Percentiles rank a stretch among this genome's conserved stretches.
phyloP scores from a whole-genome alignment of 1,140 invertebrate genomes.

The Diachasma alloeum region DNA sequence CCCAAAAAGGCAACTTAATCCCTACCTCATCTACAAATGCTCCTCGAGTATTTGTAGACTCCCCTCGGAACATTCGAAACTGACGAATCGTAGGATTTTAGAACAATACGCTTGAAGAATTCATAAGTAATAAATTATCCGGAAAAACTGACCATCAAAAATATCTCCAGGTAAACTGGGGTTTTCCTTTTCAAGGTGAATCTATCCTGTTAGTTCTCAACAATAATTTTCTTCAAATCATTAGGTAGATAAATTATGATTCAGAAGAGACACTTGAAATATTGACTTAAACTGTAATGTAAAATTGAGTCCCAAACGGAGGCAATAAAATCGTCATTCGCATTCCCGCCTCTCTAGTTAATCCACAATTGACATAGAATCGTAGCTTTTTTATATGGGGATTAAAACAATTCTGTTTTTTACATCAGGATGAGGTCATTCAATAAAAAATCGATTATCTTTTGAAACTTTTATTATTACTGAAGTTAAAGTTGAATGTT shows the following conservation, averaged over 20 bases:
- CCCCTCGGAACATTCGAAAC: constrained; percentile 3
- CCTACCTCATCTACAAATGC: not conserved
- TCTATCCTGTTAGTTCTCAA: not conserved
- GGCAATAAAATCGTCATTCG: not conserved
- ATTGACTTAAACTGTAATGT: not conserved
- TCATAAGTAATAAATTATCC: constrained; percentile 56
- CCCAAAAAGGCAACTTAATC: constrained; percentile 12
- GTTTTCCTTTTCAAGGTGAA: not conserved
- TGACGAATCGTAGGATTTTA: constrained; percentile 43
- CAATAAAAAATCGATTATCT: too few species aligned
- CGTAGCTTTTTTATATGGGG: not conserved
- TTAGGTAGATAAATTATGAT: too few species aligned
- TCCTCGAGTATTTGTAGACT: not conserved
- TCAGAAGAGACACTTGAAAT: not conserved
- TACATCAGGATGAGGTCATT: too few species aligned
- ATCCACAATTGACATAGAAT: not conserved
- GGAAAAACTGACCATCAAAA: constrained; percentile 38
- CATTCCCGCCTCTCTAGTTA: not conserved
- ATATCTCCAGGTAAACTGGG: constrained; percentile 40
- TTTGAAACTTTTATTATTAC: too few species aligned
- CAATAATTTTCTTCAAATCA: too few species aligned
- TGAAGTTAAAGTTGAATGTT: too few species aligned
- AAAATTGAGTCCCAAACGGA: not conserved
- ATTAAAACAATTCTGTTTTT: not conserved
- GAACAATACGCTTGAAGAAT: constrained; percentile 45